phyloP scores from a whole-genome alignment of 2,888 invertebrate genomes.

The Hartigia nigra region DNA sequence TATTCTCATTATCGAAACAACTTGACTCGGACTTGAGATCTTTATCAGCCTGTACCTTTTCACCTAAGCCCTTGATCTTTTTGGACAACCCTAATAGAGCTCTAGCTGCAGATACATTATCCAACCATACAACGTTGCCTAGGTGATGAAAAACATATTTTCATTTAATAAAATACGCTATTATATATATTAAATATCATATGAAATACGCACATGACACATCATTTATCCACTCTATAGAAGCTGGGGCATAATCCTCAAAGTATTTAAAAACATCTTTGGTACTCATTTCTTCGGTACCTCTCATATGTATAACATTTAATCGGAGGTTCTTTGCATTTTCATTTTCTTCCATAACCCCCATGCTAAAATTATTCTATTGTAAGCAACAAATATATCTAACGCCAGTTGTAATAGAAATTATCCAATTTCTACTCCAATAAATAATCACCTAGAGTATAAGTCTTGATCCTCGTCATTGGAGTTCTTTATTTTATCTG shows the following conservation, averaged over 20 bases:
- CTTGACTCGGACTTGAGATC: slow-evolving; percentile 25
- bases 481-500: slow-evolving; percentile 59
- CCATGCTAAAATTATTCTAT: slow-evolving; percentile 65
- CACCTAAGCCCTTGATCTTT: slow-evolving; percentile 58
- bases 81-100: slow-evolving; percentile 72
- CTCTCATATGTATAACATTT: slow-evolving; percentile 81
- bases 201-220: slow-evolving; percentile 73
- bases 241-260: slow-evolving; percentile 79
- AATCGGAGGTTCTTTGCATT: slow-evolving; percentile 71
- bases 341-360: slow-evolving; percentile 71
- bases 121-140: slow-evolving; percentile 76
- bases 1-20: slow-evolving; percentile 37
- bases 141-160: slow-evolving; percentile 24
- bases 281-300: slow-evolving; percentile 80
- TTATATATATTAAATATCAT: slow-evolving; percentile 8
- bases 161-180: slow-evolving; percentile 15
- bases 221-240: slow-evolving; percentile 86
- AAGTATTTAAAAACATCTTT: slow-evolving; percentile 85
- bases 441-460: slow-evolving; percentile 63
- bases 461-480: slow-evolving; percentile 66
- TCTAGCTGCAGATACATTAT: slow-evolving; percentile 70
- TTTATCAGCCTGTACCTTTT: slow-evolving; percentile 25
- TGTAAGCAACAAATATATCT: background rate
- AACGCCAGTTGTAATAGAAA: background rate
- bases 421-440: background rate